These are phyloP conservation scores for Cyclargus thomasi DNA, from an alignment of 1,140 invertebrate species.

Conservation along the genomic window DNA sequence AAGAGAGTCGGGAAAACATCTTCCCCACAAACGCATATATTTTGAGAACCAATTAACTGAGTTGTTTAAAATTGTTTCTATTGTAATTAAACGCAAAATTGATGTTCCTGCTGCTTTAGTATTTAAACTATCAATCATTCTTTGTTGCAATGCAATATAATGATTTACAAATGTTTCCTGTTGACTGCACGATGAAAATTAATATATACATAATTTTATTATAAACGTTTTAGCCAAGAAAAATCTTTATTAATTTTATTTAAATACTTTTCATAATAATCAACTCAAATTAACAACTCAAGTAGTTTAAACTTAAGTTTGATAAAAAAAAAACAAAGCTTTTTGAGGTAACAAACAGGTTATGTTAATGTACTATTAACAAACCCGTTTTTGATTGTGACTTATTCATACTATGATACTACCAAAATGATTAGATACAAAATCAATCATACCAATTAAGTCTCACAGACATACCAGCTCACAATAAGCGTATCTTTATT, in stretches of 20 bases:
- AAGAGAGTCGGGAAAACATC: conserved; percentile 17
- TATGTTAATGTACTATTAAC: neutral
- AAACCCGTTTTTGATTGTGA: neutral
- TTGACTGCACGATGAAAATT: too few relatives aligned
- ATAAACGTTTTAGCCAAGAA: too few relatives aligned
- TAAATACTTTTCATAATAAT: too few relatives aligned
- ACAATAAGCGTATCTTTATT: neutral
- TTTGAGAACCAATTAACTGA: conserved; percentile 18
- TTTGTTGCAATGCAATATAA: neutral
- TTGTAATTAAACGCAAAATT: conserved; percentile 2
- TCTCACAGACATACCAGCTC: neutral
- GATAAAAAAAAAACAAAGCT: too few relatives aligned
- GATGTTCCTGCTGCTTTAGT: neutral
- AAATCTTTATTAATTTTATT: too few relatives aligned
- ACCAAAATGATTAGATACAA: neutral
- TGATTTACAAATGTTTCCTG: neutral
- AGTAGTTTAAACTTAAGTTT: too few relatives aligned
- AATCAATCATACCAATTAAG: neutral
- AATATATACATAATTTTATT: too few relatives aligned
- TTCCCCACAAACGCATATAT: conserved; percentile 20
- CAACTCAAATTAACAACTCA: too few relatives aligned
- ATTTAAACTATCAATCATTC: neutral
- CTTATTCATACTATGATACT: neutral
- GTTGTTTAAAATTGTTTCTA: conserved; percentile 9
- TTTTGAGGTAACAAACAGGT: neutral